Evolutionary conservation across 2,797 vertebrate species (phyloP).

Genomic region (Eupleurogrammus muticus): DNA sequence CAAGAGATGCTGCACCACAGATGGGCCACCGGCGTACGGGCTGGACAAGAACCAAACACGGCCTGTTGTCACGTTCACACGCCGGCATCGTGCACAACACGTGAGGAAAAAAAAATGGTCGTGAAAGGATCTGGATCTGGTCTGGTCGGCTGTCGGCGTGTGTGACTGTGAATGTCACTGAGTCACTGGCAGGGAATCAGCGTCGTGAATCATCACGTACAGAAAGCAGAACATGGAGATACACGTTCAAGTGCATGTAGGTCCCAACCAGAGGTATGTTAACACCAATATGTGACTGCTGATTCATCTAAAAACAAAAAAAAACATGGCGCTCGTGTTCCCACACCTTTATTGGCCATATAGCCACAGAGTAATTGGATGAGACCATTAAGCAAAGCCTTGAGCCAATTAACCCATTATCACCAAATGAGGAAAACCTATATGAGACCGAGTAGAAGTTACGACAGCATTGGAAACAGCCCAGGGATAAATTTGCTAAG

Average conservation of each 20-base stretch:
- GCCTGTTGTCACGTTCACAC: constrained; percentile 9
- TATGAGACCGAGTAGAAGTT: too few relatives aligned
- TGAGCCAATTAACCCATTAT: too few relatives aligned
- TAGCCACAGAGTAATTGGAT: too few relatives aligned
- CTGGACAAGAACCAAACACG: constrained; percentile 4
- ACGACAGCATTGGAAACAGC: too few relatives aligned
- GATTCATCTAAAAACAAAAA: too few relatives aligned
- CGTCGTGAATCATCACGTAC: constrained; percentile 30
- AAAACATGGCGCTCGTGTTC: too few relatives aligned
- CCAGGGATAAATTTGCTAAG: too few relatives aligned
- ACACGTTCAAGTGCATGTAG: constrained; percentile 17
- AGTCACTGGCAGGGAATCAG: constrained; percentile 21
- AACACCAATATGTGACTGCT: too few relatives aligned
- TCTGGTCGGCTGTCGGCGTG: constrained; percentile 22
- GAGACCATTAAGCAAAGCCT: too few relatives aligned
- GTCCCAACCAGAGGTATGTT: constrained; percentile 11
- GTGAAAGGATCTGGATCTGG: constrained; percentile 22
- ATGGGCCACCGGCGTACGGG: background rate
- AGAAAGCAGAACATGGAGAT: constrained; percentile 23
- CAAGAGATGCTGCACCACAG: constrained; percentile 2
- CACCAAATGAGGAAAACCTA: too few relatives aligned
- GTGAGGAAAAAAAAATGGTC: constrained; percentile 22
- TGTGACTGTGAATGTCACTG: constrained; percentile 39
- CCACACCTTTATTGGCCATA: too few relatives aligned
- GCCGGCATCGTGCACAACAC: constrained; percentile 7